These are phyloP conservation scores for Stenichneumon culpator DNA, from an alignment of 2,888 invertebrate genomes.

Conservation along the genomic window DNA sequence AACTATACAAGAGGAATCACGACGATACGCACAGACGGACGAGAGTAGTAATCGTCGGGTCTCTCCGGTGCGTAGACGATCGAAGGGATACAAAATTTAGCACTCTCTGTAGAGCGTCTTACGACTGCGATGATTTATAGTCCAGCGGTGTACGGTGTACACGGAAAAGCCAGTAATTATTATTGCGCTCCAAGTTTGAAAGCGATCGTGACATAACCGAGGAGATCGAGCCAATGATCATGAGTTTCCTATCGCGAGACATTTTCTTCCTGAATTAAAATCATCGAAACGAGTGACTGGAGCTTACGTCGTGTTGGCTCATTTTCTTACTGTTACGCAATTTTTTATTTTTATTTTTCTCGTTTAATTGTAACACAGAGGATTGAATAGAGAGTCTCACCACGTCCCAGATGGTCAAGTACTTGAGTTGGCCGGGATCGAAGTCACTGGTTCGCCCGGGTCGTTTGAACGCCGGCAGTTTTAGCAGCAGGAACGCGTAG, in stretches of 20 bases:
- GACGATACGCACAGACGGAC: background rate
- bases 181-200: slow-evolving; percentile 3
- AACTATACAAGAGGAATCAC: slow-evolving; percentile 33
- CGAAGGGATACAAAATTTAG: background rate
- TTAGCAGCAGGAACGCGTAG: slow-evolving; percentile 67
- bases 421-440: slow-evolving; percentile 81
- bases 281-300: background rate
- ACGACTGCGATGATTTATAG: slow-evolving; percentile 10
- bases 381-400: slow-evolving; percentile 72
- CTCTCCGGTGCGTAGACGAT: background rate
- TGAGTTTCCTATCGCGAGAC: slow-evolving; percentile 15
- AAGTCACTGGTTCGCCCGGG: slow-evolving; percentile 70
- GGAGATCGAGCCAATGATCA: background rate
- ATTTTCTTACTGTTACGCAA: background rate
- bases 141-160: background rate
- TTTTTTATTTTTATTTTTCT: background rate
- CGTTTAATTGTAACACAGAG: background rate
- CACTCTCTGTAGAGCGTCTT: background rate
- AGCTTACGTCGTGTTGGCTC: background rate
- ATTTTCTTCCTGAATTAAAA: slow-evolving; percentile 38
- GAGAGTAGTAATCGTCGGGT: background rate
- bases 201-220: slow-evolving; percentile 28
- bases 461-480: slow-evolving; percentile 73
- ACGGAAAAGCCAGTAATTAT: slow-evolving; percentile 37
- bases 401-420: slow-evolving; percentile 81